Base-by-base conservation (phyloP, 2,797 vertebrate species). In the Brotula barbata region DNA sequence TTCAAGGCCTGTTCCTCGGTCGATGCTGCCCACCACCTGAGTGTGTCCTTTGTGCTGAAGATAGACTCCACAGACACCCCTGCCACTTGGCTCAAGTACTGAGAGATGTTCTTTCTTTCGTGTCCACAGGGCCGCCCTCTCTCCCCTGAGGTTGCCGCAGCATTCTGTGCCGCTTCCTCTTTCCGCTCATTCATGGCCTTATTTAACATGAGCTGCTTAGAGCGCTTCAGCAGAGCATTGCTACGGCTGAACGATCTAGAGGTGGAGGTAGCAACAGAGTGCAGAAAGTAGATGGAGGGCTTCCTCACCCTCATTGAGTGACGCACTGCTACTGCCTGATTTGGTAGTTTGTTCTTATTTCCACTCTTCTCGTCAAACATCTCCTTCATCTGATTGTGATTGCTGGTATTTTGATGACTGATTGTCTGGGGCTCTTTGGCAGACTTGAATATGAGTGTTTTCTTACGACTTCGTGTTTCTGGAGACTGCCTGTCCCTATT, bases 1-100 rank as follows among this genome's bases (percentile, higher is more conserved):
- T 93, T 90, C 75, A 96, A 82, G 17, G 90, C 89, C 41, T 94
- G 91, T 25, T 88, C 90, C 49, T 95, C 92, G 44, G 93, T 80
- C 19, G 95, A 95, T 58, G 90, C 77, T 64, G 93, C 86, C 97
- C 97, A 99, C 97, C 97, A 98, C 72, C 88, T 91, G 47, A 96
- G 83, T 16, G 92, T 87, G 68, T 93, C 87, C 75, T 87, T 89
- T 4, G 92, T 89, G 31, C 90, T 88, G 78, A 96, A 94, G 73
- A 95, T 91, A 1, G 95, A 92, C 69, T 96, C 92, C 0, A 91
- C 82, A n/a, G 94, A 94, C 8, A 92, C 80, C 51, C 89, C 88
- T 66, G 88, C 91, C 71, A 92, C 75, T 66, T 78, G 84, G 55
- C 61, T 65, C 0, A 91, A 58, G 57, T 89, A 85, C 77, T 90